Evolutionary conservation across 2,113 vertebrate species (phyloP).

Genomic region (Micromys minutus): DNA sequence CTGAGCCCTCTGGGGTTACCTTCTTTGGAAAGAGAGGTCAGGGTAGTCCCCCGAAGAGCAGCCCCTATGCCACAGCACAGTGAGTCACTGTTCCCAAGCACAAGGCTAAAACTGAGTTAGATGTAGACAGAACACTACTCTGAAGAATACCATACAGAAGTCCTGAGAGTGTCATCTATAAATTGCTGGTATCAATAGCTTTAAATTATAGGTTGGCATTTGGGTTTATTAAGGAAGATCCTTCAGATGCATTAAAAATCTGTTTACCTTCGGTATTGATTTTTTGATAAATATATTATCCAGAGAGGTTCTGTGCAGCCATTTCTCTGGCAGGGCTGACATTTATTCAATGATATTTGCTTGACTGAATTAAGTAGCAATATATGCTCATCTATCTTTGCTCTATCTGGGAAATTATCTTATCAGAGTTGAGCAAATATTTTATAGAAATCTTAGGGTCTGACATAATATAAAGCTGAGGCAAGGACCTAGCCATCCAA

Average conservation of each 20-base stretch:
- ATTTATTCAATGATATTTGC: constrained; percentile 80
- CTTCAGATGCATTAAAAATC: constrained; percentile 76
- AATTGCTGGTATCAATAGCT: constrained; percentile 59
- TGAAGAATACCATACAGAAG: constrained; percentile 56
- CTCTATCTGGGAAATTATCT: constrained; percentile 66
- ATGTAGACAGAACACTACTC: neutral
- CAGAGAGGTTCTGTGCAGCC: constrained; percentile 46
- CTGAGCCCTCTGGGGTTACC: neutral
- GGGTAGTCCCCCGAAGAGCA: neutral
- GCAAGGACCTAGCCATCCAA: neutral
- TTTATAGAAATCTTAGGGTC: constrained; percentile 63
- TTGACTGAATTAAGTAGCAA: constrained; percentile 78
- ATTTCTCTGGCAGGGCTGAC: constrained; percentile 76
- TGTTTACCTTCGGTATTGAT: constrained; percentile 75
- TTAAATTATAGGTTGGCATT: constrained; percentile 70
- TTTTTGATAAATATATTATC: constrained; percentile 77
- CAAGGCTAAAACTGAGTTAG: constrained; percentile 34
- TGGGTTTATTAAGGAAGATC: constrained; percentile 69
- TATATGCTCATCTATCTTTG: constrained; percentile 71
- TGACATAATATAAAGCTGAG: constrained; percentile 42
- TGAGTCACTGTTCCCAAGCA: neutral
- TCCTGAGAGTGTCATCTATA: constrained; percentile 56
- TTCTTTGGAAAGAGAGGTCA: neutral
- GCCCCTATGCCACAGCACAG: neutral
- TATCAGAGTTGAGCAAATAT: constrained; percentile 56